Evolutionary conservation across 2,888 invertebrate genomes (phyloP).

Genomic region (Hypsopygia costalis): DNA sequence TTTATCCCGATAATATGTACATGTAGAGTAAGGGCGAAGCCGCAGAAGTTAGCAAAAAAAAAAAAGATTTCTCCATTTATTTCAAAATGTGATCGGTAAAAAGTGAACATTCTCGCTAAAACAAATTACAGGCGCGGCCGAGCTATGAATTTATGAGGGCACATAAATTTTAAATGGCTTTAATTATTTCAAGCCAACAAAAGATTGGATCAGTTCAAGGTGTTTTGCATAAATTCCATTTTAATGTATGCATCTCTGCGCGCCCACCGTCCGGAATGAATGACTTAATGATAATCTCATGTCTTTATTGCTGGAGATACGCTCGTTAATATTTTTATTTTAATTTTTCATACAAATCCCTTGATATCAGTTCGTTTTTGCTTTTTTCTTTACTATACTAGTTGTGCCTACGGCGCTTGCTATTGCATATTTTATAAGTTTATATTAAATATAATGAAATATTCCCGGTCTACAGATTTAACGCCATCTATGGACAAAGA

Average conservation of each 20-base stretch:
- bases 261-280: conserved; percentile 15
- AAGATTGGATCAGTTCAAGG: conserved; percentile 39
- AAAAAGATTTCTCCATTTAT: no score
- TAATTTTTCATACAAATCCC: neutral
- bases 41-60: no score
- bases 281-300: conserved; percentile 21
- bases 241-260: conserved; percentile 11
- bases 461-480: no score
- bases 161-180: conserved; percentile 40
- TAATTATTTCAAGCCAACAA: conserved; percentile 44
- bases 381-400: no score
- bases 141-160: conserved; percentile 27
- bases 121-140: conserved; percentile 14
- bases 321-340: conserved; percentile 3
- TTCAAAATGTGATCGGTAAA: neutral
- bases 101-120: conserved; percentile 4
- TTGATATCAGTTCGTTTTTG: no score
- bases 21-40: no score
- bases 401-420: no score
- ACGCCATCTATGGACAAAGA: no score
- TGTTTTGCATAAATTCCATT: conserved; percentile 38
- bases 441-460: no score
- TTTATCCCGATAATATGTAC: no score
- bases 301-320: conserved; percentile 18
- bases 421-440: no score